Evolutionary conservation across 2,888 invertebrate species (phyloP).

Genomic region (Plebejus argus): DNA sequence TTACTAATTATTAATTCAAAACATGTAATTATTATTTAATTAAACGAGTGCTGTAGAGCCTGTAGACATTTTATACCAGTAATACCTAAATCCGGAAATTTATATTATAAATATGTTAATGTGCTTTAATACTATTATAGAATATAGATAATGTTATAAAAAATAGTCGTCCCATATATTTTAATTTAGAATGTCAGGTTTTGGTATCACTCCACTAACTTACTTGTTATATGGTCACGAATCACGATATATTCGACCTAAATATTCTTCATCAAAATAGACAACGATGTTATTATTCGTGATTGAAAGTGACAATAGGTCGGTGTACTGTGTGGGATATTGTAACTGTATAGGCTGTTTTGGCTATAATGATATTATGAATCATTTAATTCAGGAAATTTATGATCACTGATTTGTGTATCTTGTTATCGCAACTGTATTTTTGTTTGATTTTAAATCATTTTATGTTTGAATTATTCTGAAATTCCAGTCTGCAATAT

Average conservation of each 20-base stretch:
- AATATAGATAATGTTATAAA: neutral
- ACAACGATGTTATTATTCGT: slow-evolving; percentile 7
- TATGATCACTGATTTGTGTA: neutral
- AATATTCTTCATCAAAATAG: slow-evolving; percentile 16
- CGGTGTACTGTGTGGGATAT: neutral
- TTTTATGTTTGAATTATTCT: neutral
- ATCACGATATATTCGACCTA: slow-evolving; percentile 15
- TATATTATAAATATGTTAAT: slow-evolving; percentile 22
- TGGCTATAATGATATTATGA: neutral
- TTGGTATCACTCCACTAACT: neutral
- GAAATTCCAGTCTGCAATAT: neutral
- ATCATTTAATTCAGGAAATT: too few relatives aligned
- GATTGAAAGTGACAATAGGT: slow-evolving; percentile 30
- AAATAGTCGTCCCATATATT: slow-evolving; percentile 12
- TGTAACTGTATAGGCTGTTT: neutral
- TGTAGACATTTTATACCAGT: neutral
- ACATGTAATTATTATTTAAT: too few relatives aligned
- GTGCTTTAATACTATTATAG: neutral
- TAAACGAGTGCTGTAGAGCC: neutral
- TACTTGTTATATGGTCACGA: neutral
- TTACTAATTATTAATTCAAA: too few relatives aligned
- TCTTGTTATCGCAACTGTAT: neutral
- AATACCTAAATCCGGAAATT: neutral
- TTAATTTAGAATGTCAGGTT: neutral
- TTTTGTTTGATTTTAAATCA: neutral